Conservation (phyloP, 35 echinoderm and acorn worm genomes). For the Strongylocentrotus purpuratus region DNA sequence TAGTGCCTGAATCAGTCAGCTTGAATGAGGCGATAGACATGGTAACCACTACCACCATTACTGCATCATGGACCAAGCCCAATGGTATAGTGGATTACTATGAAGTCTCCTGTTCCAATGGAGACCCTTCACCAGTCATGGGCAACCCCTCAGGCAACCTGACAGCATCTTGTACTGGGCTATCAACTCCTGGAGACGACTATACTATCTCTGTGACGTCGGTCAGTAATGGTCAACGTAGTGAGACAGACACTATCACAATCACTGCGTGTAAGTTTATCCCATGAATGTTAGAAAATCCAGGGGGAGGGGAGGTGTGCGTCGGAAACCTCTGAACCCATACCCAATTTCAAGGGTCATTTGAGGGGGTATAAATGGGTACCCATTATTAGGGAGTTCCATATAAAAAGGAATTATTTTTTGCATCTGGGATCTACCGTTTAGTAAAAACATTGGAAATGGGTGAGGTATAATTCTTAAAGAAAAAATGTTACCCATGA, state of each 20-base stretch:
- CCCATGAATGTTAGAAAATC: no score
- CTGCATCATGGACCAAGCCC: not conserved
- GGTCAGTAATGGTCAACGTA: not conserved
- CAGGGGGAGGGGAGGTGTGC: no score
- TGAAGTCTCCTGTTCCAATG: not conserved
- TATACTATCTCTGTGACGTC: slow-evolving; percentile 26
- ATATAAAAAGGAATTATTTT: no score
- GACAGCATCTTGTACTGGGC: not conserved
- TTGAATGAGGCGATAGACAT: not conserved
- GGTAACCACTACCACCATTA: not conserved
- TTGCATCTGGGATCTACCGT: no score
- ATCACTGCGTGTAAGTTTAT: slow-evolving; percentile 54
- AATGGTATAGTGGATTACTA: not conserved
- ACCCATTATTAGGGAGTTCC: no score
- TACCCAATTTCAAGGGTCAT: no score
- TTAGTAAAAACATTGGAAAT: no score
- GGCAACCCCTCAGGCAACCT: not conserved
- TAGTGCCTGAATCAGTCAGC: not conserved
- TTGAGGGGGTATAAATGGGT: no score
- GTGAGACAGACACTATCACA: not conserved
- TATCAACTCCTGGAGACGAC: not conserved
- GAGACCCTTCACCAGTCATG: not conserved
- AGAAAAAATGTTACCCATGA: no score
- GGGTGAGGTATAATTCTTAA: no score
- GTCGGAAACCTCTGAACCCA: no score